Evolutionary conservation across 2,888 invertebrate species (phyloP), one percentile per base, ranked within the genome.

Genomic region (Xestia xanthographa): DNA sequence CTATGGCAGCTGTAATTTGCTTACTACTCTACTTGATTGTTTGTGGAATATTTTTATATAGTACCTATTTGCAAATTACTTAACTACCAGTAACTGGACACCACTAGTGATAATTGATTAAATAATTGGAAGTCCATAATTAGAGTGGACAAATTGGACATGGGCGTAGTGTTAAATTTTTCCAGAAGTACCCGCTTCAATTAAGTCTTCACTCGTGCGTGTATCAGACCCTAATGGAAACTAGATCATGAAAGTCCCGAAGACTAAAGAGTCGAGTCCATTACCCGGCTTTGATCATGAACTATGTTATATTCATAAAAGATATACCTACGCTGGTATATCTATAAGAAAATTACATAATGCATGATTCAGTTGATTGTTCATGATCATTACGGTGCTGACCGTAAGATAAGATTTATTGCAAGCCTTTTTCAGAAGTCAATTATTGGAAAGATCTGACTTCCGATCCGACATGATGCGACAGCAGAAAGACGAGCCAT

Each of bases 11-110:
- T 26, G 22, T 74, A 48, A 72, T 79, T 80, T 67, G 48, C 53
- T 34, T 43, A 63, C 22, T 34, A 74, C 73, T 80, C 62, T 75
- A 63, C 6, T 75, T 56, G 26, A 80, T 80, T 80, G 67, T 48
- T 74, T 73, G 66, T 26, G 22, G 12, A 67, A 62, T 62, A 67
- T 43, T 66, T 58, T 41, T n/a, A 5, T 45, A 22, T 66, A 38
- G 11, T 14, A n/a, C n/a, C n/a, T n/a, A 29, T 29, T 79, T 41
- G 66, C 60, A 66, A 73, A 79, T 79, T 79, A 72, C 65, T 71
- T 58, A 34, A 65, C 22, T 38, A 43, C 5, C 26, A 20, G 53
- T 50, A 17, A 72, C 41, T 50, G 41, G 58, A 43, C 8, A 45
- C 26, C 22, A 17, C n/a, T 43, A 62, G 26, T 53, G 26, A 62